Conservation (phyloP, 2,888 invertebrate genomes). For the Melieria omissa region DNA sequence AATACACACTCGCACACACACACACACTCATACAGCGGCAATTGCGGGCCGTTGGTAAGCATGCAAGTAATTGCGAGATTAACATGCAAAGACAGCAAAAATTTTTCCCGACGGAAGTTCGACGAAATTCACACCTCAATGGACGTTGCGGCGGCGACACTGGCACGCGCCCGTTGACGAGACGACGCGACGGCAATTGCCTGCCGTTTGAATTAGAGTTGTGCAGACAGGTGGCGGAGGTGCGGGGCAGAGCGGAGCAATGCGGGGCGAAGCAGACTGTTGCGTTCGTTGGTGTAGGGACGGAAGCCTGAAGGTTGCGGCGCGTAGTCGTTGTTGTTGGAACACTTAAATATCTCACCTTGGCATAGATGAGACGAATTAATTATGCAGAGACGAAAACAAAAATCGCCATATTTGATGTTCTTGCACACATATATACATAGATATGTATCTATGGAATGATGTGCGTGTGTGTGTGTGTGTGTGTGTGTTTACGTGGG, state of each 20-base stretch:
- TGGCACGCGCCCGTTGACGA: neutral
- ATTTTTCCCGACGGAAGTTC: slow-evolving; percentile 38
- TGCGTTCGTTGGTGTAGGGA: slow-evolving; percentile 1
- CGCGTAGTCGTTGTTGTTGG: too few relatives aligned
- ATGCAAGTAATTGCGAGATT: slow-evolving; percentile 37
- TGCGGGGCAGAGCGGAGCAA: neutral
- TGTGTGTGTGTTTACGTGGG: neutral
- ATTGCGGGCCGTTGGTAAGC: slow-evolving; percentile 4
- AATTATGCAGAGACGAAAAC: slow-evolving; percentile 23
- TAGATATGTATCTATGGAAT: slow-evolving; percentile 3
- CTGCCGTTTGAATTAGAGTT: too few relatives aligned
- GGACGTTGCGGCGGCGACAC: slow-evolving; percentile 18
- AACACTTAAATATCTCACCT: neutral
- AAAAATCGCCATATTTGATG: neutral
- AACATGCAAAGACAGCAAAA: slow-evolving; percentile 34
- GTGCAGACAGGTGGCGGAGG: neutral
- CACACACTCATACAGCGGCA: slow-evolving; percentile 13
- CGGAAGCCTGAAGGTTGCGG: too few relatives aligned
- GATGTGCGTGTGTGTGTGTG: slow-evolving; percentile 7
- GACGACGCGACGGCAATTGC: too few relatives aligned
- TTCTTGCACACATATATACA: neutral
- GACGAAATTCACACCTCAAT: slow-evolving; percentile 41
- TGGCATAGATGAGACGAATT: slow-evolving; percentile 1
- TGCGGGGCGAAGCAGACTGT: neutral
- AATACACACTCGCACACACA: slow-evolving; percentile 11